These are phyloP conservation scores for Tenthredo livida DNA, from an alignment of 2,888 invertebrate species.

Conservation along the genomic window DNA sequence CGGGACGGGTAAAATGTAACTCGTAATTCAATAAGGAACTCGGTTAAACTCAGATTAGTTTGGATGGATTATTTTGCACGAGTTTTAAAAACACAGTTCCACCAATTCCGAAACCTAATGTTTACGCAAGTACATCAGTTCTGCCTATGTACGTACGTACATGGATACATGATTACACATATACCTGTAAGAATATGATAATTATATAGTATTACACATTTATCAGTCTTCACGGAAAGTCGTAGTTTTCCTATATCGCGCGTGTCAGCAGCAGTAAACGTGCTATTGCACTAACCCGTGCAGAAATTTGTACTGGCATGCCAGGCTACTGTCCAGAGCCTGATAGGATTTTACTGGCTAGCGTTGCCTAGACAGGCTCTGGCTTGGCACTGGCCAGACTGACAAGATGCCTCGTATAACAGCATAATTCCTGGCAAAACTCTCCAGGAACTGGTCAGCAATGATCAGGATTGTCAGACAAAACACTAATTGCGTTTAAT, in stretches of 20 bases:
- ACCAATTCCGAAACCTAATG: neutral
- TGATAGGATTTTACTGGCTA: no score
- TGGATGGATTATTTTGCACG: neutral
- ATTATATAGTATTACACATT: neutral
- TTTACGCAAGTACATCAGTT: neutral
- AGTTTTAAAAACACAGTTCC: conserved; percentile 7
- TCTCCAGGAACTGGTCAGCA: no score
- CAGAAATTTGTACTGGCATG: no score
- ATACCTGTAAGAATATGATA: neutral
- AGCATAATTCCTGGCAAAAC: no score
- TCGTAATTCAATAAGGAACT: conserved; percentile 24
- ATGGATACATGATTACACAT: neutral
- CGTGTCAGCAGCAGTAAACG: neutral
- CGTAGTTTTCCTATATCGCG: neutral
- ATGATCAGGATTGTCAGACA: no score
- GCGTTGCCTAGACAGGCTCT: no score
- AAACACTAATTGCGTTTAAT: no score
- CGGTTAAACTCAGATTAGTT: conserved; percentile 38
- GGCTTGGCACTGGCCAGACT: no score
- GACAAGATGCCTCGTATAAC: no score
- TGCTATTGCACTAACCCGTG: neutral
- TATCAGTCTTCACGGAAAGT: neutral
- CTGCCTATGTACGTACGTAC: neutral
- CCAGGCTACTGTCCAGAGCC: no score
- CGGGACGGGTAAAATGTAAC: conserved; percentile 7